Evolutionary conservation across 2,113 vertebrate species (phyloP).

Genomic region (Cariama cristata): DNA sequence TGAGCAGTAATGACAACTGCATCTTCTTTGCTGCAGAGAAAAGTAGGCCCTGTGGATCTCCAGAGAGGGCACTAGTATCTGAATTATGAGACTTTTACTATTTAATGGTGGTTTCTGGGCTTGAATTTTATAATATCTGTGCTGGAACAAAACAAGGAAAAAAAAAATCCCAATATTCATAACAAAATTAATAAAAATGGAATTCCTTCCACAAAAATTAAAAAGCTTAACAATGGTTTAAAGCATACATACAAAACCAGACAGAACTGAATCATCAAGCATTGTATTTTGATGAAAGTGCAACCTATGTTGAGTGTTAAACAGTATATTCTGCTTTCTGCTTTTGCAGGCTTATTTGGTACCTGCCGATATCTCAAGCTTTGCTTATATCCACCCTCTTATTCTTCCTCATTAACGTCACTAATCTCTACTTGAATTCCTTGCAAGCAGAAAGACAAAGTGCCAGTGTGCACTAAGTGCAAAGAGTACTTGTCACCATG

Average conservation of each 20-base stretch:
- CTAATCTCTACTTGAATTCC: conserved; percentile 37
- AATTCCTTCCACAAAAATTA: not conserved
- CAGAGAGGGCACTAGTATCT: not conserved
- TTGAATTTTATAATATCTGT: not conserved
- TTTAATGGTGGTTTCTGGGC: not conserved
- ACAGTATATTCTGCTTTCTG: conserved; percentile 27
- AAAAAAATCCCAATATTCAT: not conserved
- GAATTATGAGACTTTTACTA: not conserved
- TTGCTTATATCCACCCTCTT: not conserved
- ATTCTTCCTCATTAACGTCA: conserved; percentile 51
- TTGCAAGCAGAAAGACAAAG: conserved; percentile 52
- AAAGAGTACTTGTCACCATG: conserved; percentile 39
- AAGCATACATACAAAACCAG: not conserved
- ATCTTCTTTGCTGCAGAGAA: not conserved
- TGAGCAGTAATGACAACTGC: not conserved
- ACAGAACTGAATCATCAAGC: not conserved
- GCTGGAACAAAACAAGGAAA: not conserved
- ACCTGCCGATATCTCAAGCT: not conserved
- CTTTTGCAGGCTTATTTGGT: not conserved
- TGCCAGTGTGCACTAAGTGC: conserved; percentile 22
- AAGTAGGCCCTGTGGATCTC: not conserved
- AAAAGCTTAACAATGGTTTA: not conserved
- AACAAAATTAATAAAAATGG: not conserved
- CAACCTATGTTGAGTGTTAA: not conserved
- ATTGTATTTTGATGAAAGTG: not conserved